Percentiles rank a stretch among this genome's conserved stretches.
phyloP scores from a whole-genome alignment of 2,113 vertebrate genomes.

The Nipponia nippon region DNA sequence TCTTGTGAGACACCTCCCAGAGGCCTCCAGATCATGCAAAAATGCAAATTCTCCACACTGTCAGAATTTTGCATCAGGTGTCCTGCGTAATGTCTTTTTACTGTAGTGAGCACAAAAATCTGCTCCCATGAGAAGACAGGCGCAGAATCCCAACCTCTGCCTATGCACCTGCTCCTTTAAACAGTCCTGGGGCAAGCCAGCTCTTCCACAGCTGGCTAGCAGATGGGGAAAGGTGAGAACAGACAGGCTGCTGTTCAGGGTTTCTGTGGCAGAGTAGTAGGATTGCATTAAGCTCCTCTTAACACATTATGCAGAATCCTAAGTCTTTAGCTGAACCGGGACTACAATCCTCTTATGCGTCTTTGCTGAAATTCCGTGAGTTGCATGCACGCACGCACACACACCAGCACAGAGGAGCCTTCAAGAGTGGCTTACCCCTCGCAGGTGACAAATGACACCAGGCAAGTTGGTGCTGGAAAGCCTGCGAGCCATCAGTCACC shows the following conservation, averaged over 20 bases:
- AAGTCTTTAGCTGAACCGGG: conserved; percentile 54
- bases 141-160: not conserved
- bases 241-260: conserved; percentile 48
- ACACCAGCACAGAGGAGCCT: conserved; percentile 48
- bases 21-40: not conserved
- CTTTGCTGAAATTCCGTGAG: conserved; percentile 56
- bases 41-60: rapidly evolving
- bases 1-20: not conserved
- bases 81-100: not conserved
- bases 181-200: not conserved
- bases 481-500: not conserved
- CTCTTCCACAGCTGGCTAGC: conserved; percentile 40
- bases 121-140: not conserved
- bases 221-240: conserved; percentile 61
- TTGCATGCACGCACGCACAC: conserved; percentile 51
- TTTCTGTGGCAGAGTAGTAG: conserved; percentile 55
- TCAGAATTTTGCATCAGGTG: not conserved
- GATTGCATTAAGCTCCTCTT: conserved; percentile 62
- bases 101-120: not conserved
- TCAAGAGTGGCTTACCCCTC: conserved; percentile 17
- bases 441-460: conserved; percentile 30
- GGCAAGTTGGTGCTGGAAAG: conserved; percentile 54
- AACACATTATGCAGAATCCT: conserved; percentile 55
- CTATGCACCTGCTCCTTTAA: conserved; percentile 41
- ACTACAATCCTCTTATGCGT: conserved; percentile 61